phyloP scores from a whole-genome alignment of 2,797 vertebrate species.

The Myiotriccus ornatus region DNA sequence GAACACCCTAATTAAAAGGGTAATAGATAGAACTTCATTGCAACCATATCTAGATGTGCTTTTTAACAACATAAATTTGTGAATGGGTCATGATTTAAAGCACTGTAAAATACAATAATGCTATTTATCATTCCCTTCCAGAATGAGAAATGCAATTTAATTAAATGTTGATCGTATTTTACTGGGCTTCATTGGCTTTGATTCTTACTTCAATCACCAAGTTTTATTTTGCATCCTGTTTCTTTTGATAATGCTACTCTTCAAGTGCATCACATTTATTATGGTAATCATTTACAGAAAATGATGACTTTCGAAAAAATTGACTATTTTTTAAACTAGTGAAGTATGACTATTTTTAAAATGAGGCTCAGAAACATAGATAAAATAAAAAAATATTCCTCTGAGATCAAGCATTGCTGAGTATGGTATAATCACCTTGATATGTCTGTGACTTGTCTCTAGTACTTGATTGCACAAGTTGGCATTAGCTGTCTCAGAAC shows the following conservation, averaged over 20 bases:
- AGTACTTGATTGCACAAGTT: background rate
- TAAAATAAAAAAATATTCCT: background rate
- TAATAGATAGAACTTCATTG: background rate
- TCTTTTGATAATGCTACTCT: constrained; percentile 16
- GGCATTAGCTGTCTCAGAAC: background rate
- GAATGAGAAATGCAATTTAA: constrained; percentile 64
- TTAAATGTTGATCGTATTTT: constrained; percentile 40
- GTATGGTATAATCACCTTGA: background rate
- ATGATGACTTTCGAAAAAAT: background rate
- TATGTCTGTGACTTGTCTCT: background rate
- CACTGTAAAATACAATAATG: constrained; percentile 25
- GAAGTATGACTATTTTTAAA: background rate
- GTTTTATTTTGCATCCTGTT: background rate
- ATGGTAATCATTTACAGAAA: background rate
- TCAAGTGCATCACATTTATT: background rate
- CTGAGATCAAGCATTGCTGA: background rate
- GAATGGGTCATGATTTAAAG: background rate
- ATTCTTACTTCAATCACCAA: background rate
- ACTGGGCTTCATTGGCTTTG: constrained; percentile 24
- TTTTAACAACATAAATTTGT: constrained; percentile 24
- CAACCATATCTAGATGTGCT: background rate
- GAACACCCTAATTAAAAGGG: background rate
- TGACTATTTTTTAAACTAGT: constrained; percentile 8
- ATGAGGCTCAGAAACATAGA: background rate
- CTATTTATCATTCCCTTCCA: constrained; percentile 41